Conservation (phyloP, 1,140 invertebrate genomes). For the Habropoda laboriosa region DNA sequence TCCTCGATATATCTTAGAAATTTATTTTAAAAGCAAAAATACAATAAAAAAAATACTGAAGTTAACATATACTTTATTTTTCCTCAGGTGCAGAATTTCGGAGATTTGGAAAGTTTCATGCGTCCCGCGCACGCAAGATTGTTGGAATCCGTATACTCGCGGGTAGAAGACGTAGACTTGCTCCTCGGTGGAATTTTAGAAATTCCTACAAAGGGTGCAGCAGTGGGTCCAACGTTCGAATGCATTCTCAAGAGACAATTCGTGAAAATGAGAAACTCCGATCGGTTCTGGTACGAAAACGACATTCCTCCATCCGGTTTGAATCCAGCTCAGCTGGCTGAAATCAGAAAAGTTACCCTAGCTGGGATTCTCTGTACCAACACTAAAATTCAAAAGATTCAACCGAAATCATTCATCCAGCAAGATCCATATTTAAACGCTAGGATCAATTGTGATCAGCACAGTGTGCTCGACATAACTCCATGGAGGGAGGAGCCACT, state of each 20-base stretch:
- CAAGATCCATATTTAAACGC: slow-evolving; percentile 94
- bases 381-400: slow-evolving; percentile 84
- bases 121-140: slow-evolving; percentile 82
- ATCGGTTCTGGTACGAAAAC: slow-evolving; percentile 98
- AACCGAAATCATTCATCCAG: slow-evolving; percentile 93
- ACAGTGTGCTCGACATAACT: slow-evolving; percentile 84
- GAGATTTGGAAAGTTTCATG: slow-evolving; percentile 85
- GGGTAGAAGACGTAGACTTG: slow-evolving; percentile 92
- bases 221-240: slow-evolving; percentile 93
- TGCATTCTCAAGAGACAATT: slow-evolving; percentile 93
- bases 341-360: slow-evolving; percentile 92
- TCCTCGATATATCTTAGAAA: too few relatives aligned
- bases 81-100: slow-evolving; percentile 82
- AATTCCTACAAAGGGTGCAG: slow-evolving; percentile 88
- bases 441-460: slow-evolving; percentile 88
- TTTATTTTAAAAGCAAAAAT: too few relatives aligned
- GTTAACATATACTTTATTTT: too few relatives aligned
- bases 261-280: slow-evolving; percentile 88
- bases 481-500: slow-evolving; percentile 85
- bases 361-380: slow-evolving; percentile 93
- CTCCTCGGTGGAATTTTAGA: slow-evolving; percentile 93
- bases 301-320: slow-evolving; percentile 95
- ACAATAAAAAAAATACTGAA: too few relatives aligned
- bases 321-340: slow-evolving; percentile 90
- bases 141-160: slow-evolving; percentile 86